Evolutionary conservation across 2,888 invertebrate species (phyloP).

Genomic region (Beris morrisii): DNA sequence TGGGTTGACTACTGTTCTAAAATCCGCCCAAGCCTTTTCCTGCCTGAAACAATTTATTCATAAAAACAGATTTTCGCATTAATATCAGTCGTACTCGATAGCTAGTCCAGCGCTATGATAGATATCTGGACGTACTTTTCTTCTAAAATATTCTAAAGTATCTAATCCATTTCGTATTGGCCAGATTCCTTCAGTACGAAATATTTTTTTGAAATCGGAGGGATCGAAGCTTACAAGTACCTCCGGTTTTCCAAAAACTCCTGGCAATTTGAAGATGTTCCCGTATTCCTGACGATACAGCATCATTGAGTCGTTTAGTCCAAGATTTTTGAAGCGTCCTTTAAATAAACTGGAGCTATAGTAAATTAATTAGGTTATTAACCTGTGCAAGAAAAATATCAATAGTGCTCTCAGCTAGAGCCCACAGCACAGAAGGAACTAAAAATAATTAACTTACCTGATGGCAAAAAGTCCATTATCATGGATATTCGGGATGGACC

Average conservation of each 20-base stretch:
- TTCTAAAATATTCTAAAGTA: slow-evolving; percentile 55
- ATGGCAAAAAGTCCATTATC: slow-evolving; percentile 44
- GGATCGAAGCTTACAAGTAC: slow-evolving; percentile 59
- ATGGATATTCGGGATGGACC: slow-evolving; percentile 37
- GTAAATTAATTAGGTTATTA: too few species aligned
- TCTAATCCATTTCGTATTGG: slow-evolving; percentile 56
- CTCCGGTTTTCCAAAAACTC: slow-evolving; percentile 49
- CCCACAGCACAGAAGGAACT: too few species aligned
- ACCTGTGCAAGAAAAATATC: too few species aligned
- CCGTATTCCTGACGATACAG: slow-evolving; percentile 51
- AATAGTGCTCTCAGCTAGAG: too few species aligned
- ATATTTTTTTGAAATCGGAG: slow-evolving; percentile 56
- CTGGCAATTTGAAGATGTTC: slow-evolving; percentile 55
- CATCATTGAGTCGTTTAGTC: slow-evolving; percentile 44
- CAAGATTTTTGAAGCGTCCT: slow-evolving; percentile 46
- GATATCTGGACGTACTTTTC: slow-evolving; percentile 47
- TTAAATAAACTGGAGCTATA: not conserved
- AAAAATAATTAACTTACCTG: slow-evolving; percentile 42
- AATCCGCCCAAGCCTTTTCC: slow-evolving; percentile 67
- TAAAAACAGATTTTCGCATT: not conserved
- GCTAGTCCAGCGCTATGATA: slow-evolving; percentile 43
- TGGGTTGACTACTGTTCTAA: slow-evolving; percentile 68
- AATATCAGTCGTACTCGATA: slow-evolving; percentile 40
- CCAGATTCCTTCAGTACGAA: slow-evolving; percentile 58
- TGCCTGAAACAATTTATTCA: slow-evolving; percentile 49